Conservation (phyloP, 2,113 vertebrate genomes). For the Nipponia nippon region DNA sequence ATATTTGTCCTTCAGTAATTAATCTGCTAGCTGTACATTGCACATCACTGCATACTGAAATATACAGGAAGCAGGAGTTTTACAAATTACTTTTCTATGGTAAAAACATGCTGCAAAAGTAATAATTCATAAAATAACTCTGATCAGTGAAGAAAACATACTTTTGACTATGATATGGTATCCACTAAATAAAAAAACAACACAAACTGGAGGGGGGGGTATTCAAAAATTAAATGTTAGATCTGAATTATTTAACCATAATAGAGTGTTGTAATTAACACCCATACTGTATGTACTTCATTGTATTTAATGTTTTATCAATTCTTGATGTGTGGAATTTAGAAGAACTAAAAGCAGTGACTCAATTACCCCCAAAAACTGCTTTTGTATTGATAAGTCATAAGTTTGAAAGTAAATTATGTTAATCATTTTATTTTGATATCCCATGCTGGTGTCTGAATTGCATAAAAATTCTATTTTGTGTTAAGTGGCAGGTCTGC, state of each 20-base stretch:
- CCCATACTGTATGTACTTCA: neutral
- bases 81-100: neutral
- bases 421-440: neutral
- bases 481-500: neutral
- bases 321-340: neutral
- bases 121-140: neutral
- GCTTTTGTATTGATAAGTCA: neutral
- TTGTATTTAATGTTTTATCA: neutral
- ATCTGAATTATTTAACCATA: neutral
- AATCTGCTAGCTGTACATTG: conserved; percentile 33
- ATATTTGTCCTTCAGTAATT: conserved; percentile 3
- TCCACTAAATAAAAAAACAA: neutral
- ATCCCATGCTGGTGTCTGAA: neutral
- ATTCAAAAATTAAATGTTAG: neutral
- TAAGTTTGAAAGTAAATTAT: neutral
- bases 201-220: neutral
- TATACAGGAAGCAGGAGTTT: conserved; percentile 27
- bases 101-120: conserved; percentile 22
- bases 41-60: neutral
- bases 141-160: neutral
- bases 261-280: neutral
- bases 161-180: neutral
- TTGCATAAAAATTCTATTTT: neutral
- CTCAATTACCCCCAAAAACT: neutral
- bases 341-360: neutral